Evolutionary conservation across 2,113 vertebrate species (phyloP).

Genomic region (Echinops telfairi): DNA sequence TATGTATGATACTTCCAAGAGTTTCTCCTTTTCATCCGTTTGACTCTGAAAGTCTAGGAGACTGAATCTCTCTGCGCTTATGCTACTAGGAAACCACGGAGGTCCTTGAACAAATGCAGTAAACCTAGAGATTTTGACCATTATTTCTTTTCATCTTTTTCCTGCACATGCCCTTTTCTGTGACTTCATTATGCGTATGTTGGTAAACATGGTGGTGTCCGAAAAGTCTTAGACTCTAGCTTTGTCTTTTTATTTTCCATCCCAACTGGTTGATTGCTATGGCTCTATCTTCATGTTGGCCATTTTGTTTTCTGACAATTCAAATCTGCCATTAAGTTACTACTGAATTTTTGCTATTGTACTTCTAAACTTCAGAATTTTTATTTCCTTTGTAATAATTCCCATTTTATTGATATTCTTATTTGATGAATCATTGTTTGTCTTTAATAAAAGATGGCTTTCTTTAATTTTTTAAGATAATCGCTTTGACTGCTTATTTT

Average conservation of each 20-base stretch:
- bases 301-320: conserved; percentile 12
- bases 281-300: not conserved
- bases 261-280: not conserved
- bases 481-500: not conserved
- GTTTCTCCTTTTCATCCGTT: not conserved
- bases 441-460: not conserved
- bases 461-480: not conserved
- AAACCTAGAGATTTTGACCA: not conserved
- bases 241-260: not conserved
- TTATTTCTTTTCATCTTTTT: not conserved
- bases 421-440: not conserved
- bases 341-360: not conserved
- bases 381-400: not conserved
- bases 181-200: no score
- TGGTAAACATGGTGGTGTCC: not conserved
- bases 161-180: not conserved
- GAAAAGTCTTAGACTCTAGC: not conserved
- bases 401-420: not conserved
- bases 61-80: no score
- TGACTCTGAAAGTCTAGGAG: not conserved
- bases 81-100: no score
- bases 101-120: not conserved
- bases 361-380: conserved; percentile 24
- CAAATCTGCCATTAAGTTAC: not conserved
- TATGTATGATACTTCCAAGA: not conserved